Percentiles rank a stretch among this genome's conserved stretches.
Evolutionary conservation across 1,140 invertebrate species (phyloP).

Genomic region (Phenacoccus solenopsis): DNA sequence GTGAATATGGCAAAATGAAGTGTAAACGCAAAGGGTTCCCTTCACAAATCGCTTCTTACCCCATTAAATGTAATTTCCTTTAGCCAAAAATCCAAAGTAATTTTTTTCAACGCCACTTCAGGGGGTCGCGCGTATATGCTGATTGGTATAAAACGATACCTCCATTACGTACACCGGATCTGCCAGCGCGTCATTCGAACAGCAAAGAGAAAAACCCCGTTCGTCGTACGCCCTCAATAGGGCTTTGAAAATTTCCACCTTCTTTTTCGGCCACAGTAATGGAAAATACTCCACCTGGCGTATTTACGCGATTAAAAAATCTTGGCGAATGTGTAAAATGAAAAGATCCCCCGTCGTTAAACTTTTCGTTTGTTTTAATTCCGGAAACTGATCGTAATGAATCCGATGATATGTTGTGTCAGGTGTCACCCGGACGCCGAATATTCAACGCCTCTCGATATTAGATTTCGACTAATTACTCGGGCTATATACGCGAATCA

Average conservation of each 20-base stretch:
- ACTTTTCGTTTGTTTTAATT: background rate
- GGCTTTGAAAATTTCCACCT: background rate
- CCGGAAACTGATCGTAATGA: background rate
- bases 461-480: background rate
- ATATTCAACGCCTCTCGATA: background rate
- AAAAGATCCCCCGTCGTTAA: background rate
- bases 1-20: slow-evolving; percentile 16
- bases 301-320: too few species aligned
- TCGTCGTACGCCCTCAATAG: background rate
- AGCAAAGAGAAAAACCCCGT: background rate
- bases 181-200: too few species aligned
- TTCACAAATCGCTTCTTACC: background rate
- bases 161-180: background rate
- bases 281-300: background rate
- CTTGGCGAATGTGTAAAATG: background rate
- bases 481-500: too few species aligned
- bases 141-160: background rate
- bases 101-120: background rate
- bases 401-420: background rate
- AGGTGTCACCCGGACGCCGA: background rate
- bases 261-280: too few species aligned
- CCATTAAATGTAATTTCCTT: slow-evolving; percentile 13
- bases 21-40: slow-evolving; percentile 9
- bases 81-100: slow-evolving; percentile 9
- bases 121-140: background rate